Evolutionary conservation across 35 echinoderm and acorn worm species (phyloP), one percentile per base, ranked within the genome.

Genomic region (Anneissia japonica): DNA sequence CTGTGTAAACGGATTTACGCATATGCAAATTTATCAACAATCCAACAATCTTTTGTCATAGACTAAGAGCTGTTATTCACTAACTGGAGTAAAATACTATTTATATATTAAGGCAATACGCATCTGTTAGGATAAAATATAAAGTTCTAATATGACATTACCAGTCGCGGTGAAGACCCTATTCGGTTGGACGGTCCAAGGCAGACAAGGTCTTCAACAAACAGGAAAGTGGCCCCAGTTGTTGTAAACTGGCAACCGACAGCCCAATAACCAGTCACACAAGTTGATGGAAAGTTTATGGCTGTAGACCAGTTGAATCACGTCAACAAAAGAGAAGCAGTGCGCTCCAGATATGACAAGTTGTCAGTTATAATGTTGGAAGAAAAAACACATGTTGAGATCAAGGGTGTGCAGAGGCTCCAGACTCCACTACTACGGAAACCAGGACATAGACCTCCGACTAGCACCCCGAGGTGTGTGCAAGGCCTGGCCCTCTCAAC

Each of bases 91-190:
- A 30, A 37, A 9, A 32, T 83, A n/a, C 41, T 43, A 35, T 56
- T 83, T 13, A 55, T 83, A 26, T 32, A 3, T 31, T 39, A 39
- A 32, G 39, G 55, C n/a, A 83, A 83, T 31, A 43, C 31, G n/a
- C 81, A 46, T 32, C 81, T 43, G 29, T 19, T 34, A 37, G 21
- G 81, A 83, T 11, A 56, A 32, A 14, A 41, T 39, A 51, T 55
- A 30, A 55, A 19, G 81, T 35, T 43, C 81, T 12, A 51, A 83
- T 2, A 83, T 43, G 28, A 37, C 39, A 55, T 83, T 4, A 30
- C 81, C 81, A 5, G 81, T 83, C n/a, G 81, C 81, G 35, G 81
- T 83, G 13, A 83, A 83, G 26, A 83, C 81, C 30, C 81, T 83
- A 43, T 83, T 83, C 30, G 81, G 81, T 43, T 83, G 81, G 81